Evolutionary conservation across 2,888 invertebrate species (phyloP).

Genomic region (Lepidocyrtoides sp.): DNA sequence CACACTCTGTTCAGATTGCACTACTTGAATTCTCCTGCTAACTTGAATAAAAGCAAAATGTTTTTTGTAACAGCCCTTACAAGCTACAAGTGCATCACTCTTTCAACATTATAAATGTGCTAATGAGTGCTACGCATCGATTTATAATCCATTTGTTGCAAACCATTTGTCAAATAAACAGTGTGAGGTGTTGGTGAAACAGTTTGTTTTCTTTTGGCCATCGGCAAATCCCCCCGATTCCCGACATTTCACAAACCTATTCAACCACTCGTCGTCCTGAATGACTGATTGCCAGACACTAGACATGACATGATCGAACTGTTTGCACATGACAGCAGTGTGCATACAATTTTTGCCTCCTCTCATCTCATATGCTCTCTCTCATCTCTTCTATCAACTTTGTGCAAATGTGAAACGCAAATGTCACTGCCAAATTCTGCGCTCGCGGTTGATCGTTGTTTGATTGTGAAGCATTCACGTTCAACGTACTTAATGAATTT

Average conservation of each 20-base stretch:
- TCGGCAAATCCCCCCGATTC: constrained; percentile 3
- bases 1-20: constrained; percentile 54
- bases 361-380: too few relatives aligned
- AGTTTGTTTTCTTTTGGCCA: neutral
- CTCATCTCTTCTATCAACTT: too few relatives aligned
- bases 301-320: constrained; percentile 11
- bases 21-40: constrained; percentile 35
- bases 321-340: neutral
- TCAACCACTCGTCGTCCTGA: neutral
- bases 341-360: neutral
- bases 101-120: too few relatives aligned
- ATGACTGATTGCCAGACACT: constrained; percentile 7
- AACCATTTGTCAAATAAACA: too few relatives aligned
- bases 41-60: constrained; percentile 17
- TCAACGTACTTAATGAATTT: too few relatives aligned
- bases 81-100: neutral
- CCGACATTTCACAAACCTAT: constrained; percentile 15
- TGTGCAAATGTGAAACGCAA: neutral
- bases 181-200: too few relatives aligned
- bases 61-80: neutral
- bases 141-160: too few relatives aligned
- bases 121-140: too few relatives aligned
- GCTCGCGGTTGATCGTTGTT: too few relatives aligned
- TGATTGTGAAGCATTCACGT: too few relatives aligned
- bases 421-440: neutral